Evolutionary conservation across 2,113 vertebrate genomes (phyloP).

Genomic region (Notarius quadriscutis): DNA sequence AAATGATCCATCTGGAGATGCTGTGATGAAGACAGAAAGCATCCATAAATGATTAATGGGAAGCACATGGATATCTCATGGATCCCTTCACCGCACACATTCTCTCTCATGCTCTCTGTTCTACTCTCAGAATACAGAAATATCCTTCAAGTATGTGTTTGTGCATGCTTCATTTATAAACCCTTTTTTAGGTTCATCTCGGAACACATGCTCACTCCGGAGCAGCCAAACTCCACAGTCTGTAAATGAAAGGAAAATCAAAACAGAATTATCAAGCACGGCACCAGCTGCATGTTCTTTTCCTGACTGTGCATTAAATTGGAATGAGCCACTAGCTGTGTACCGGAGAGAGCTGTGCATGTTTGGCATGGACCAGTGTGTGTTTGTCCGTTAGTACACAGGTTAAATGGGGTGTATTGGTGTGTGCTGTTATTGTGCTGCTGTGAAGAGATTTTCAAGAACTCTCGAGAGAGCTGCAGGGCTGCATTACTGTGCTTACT

Average conservation of each 20-base stretch:
- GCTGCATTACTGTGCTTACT: not conserved
- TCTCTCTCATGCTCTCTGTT: slow-evolving; percentile 4
- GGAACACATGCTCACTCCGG: slow-evolving; percentile 7
- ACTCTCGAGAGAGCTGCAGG: not conserved
- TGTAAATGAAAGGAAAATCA: slow-evolving; percentile 16
- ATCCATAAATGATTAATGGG: slow-evolving; percentile 38
- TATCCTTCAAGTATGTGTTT: slow-evolving; percentile 4
- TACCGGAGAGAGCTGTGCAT: not conserved
- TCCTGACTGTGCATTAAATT: slow-evolving; percentile 18
- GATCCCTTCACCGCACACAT: slow-evolving; percentile 13
- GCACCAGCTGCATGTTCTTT: slow-evolving; percentile 7
- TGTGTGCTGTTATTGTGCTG: slow-evolving; percentile 19
- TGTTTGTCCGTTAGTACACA: slow-evolving; percentile 27
- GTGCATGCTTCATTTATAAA: slow-evolving; percentile 15
- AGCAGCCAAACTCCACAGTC: slow-evolving; percentile 23
- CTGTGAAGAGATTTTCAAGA: slow-evolving; percentile 9
- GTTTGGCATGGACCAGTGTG: slow-evolving; percentile 13
- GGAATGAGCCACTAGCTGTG: slow-evolving; percentile 4
- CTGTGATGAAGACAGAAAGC: slow-evolving; percentile 37
- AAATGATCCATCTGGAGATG: slow-evolving; percentile 44
- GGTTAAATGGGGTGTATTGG: slow-evolving; percentile 35
- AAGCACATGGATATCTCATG: slow-evolving; percentile 25
- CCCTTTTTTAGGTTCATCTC: slow-evolving; percentile 31
- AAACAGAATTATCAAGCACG: slow-evolving; percentile 34
- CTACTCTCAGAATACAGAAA: slow-evolving; percentile 7